These are phyloP conservation scores for Nemapogon koenigi DNA, from an alignment of 2,888 invertebrate species.

Conservation along the genomic window DNA sequence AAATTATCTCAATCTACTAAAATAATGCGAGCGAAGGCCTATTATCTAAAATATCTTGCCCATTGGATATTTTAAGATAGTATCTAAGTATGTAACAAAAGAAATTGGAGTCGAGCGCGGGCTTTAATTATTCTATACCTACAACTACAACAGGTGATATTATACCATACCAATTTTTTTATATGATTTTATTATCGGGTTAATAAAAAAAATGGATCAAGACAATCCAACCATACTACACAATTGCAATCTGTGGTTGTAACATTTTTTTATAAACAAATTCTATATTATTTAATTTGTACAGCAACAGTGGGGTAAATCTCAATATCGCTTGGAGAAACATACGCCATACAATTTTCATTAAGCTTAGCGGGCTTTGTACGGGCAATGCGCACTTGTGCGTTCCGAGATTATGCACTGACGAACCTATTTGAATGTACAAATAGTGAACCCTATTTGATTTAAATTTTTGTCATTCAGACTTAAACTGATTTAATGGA, in stretches of 20 bases:
- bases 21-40: too few species aligned
- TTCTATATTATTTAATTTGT: slow-evolving; percentile 1
- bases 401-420: background rate
- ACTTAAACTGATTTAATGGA: slow-evolving; percentile 4
- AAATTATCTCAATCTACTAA: too few species aligned
- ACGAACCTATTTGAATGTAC: background rate
- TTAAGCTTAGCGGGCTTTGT: slow-evolving; percentile 8
- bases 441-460: background rate
- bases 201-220: too few species aligned
- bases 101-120: too few species aligned
- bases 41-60: too few species aligned
- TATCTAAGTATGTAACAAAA: too few species aligned
- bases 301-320: slow-evolving; percentile 14
- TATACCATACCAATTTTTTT: too few species aligned
- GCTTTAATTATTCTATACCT: too few species aligned
- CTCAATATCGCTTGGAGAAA: slow-evolving; percentile 22
- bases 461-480: slow-evolving; percentile 4
- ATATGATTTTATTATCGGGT: too few species aligned
- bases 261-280: background rate
- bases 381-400: slow-evolving; percentile 3
- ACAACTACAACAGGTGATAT: too few species aligned
- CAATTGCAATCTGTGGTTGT: background rate
- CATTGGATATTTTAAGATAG: too few species aligned
- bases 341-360: slow-evolving; percentile 11
- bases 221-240: too few species aligned